Evolutionary conservation across 2,888 invertebrate genomes (phyloP), one percentile per base, ranked within the genome.

Genomic region (Chymomyza procnemis): DNA sequence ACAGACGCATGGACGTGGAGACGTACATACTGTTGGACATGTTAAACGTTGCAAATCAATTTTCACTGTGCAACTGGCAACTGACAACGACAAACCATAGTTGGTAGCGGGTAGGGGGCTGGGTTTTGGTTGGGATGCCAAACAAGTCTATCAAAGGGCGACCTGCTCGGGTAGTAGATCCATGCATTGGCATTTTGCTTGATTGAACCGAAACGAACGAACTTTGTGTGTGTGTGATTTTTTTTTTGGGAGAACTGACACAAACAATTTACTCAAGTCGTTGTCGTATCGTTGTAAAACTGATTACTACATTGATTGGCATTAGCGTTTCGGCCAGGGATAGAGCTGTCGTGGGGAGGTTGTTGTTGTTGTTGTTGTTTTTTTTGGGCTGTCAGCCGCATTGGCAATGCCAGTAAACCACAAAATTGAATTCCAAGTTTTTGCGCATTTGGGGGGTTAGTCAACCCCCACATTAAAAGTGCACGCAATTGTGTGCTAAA

Each of bases 41-140:
- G 75, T 72, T 86, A 88, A 88, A 88, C 75, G 82, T 86, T 88
- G 86, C 86, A 87, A 82, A 82, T 82, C 82, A 82, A 82, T 88
- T 88, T 85, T 88, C 78, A 69, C 69, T 67, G 18, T 47, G 46
- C 48, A 50, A 58, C 18, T 71, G 57, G 60, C 52, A 48, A 64
- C 69, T 78, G 80, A 85, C 80, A 81, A 61, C 68, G 73, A 70
- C 82, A 73, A 61, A 68, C 59, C 64, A 67, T n/a, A n/a, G n/a
- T 67, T 72, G 76, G 75, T 61, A 55, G 64, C 67, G 61, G 59
- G 61, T 12, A 65, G n/a, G n/a, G n/a, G n/a, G n/a, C n/a, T n/a
- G n/a, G n/a, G n/a, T n/a, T n/a, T n/a, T n/a, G n/a, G n/a, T n/a
- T 55, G 48, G 56, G 9, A 47, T 50, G 57, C 9, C n/a, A 18